Evolutionary conservation across 2,113 vertebrate genomes (phyloP), one percentile per base, ranked within the genome.

Genomic region (Nothocercus julius): DNA sequence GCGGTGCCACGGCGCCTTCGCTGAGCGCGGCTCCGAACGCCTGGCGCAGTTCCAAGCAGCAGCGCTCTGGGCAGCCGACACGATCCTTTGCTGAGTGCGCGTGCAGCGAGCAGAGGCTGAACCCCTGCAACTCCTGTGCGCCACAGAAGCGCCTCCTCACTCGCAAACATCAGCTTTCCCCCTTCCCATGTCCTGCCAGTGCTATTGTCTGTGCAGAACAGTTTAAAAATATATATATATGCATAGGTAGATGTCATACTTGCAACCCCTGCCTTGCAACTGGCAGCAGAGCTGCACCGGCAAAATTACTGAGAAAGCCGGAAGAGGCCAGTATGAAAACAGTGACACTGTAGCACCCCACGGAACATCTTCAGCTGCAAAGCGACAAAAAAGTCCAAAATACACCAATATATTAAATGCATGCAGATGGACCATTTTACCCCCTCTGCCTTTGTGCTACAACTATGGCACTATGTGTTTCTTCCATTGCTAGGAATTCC

Each of bases 401-500:
- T 12, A 30, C 5, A 83, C 5, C 1, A 1, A 22, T 22, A 56
- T 4, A 14, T 70, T 56, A 34, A 24, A 83, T 85, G 24, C 13
- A 54, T 3, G 49, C 0, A 67, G 14, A 59, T 9, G 40, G 1
- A 32, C 2, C 2, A 3, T 5, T 27, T 21, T 70, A 40, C 18
- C 20, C 38, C 32, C 13, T 25, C 32, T 18, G 16, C 21, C 36
- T 40, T 68, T 44, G 32, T n/a, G 56, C 30, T 34, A 61, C 25
- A 51, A 5, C 28, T 51, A 34, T 3, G 0, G 38, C 28, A 5
- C n/a, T 24, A n/a, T 0, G 7, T 17, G 34, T 24, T 2, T 0
- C 56, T 74, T 84, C 38, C 58, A 47, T 42, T 42, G 49, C 38
- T 49, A 82, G 25, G 15, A 88, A 93, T 68, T 68, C 70, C 74